phyloP scores from a whole-genome alignment of 2,113 vertebrate genomes.

The Passer montanus region DNA sequence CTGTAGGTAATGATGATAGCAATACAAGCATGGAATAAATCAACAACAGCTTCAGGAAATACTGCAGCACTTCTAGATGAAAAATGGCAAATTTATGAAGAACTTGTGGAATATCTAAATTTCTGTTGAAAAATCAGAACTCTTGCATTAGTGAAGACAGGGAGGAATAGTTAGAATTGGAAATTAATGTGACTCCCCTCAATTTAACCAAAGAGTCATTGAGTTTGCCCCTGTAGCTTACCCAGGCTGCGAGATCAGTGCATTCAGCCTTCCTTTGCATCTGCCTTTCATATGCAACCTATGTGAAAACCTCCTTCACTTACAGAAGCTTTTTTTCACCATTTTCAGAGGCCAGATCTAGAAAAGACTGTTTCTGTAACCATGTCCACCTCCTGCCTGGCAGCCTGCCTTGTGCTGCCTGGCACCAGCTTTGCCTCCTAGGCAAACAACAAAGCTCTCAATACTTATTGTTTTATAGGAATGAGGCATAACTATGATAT shows the following conservation, averaged over 20 bases:
- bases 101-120: neutral
- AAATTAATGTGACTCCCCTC: neutral
- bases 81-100: neutral
- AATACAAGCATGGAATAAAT: neutral
- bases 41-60: neutral
- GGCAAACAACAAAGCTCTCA: neutral
- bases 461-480: conserved; percentile 15
- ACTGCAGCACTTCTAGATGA: neutral
- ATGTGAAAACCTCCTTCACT: neutral
- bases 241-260: neutral
- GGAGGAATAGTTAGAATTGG: neutral
- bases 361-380: conserved; percentile 2
- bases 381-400: conserved; percentile 15
- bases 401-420: neutral
- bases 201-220: neutral
- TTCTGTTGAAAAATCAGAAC: neutral
- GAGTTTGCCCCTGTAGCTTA: neutral
- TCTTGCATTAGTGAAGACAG: neutral
- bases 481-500: neutral
- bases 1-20: neutral
- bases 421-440: neutral
- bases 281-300: neutral
- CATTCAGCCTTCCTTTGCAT: neutral
- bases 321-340: conserved; percentile 9
- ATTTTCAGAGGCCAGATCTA: neutral